These are phyloP conservation scores for Sebastes iracundus DNA, from an alignment of 2,797 vertebrate species.

Conservation along the genomic window DNA sequence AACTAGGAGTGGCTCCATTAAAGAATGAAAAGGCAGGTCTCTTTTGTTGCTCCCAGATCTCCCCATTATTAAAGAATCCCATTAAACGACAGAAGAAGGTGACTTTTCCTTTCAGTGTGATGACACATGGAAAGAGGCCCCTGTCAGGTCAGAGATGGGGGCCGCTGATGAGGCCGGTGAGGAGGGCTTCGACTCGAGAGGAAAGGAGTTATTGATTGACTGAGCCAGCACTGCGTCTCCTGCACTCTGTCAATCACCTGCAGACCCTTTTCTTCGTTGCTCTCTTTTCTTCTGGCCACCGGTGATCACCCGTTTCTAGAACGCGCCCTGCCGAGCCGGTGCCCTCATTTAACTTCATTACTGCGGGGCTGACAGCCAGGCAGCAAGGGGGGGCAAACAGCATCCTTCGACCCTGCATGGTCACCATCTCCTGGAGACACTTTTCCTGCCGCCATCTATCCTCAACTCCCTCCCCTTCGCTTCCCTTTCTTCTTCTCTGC, in stretches of 20 bases:
- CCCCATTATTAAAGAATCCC: conserved; percentile 79
- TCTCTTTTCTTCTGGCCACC: conserved; percentile 44
- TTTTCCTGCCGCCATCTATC: conserved; percentile 56
- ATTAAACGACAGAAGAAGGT: conserved; percentile 81
- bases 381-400: conserved; percentile 60
- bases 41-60: conserved; percentile 71
- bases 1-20: conserved; percentile 64
- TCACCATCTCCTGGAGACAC: conserved; percentile 61
- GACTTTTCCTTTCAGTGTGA: conserved; percentile 83
- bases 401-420: conserved; percentile 59
- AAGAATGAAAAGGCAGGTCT: conserved; percentile 69
- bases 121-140: conserved; percentile 73
- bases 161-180: conserved; percentile 48
- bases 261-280: conserved; percentile 49
- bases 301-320: conserved; percentile 50
- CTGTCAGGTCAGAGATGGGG: conserved; percentile 70
- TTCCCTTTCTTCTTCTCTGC: conserved; percentile 18
- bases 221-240: conserved; percentile 63
- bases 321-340: conserved; percentile 35
- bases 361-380: conserved; percentile 72
- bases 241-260: conserved; percentile 74
- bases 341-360: conserved; percentile 86
- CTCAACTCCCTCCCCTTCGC: not conserved
- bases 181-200: conserved; percentile 37
- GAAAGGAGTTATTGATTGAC: conserved; percentile 80